phyloP scores from a whole-genome alignment of 2,888 invertebrate genomes.

The Iselma pallidipennis region DNA sequence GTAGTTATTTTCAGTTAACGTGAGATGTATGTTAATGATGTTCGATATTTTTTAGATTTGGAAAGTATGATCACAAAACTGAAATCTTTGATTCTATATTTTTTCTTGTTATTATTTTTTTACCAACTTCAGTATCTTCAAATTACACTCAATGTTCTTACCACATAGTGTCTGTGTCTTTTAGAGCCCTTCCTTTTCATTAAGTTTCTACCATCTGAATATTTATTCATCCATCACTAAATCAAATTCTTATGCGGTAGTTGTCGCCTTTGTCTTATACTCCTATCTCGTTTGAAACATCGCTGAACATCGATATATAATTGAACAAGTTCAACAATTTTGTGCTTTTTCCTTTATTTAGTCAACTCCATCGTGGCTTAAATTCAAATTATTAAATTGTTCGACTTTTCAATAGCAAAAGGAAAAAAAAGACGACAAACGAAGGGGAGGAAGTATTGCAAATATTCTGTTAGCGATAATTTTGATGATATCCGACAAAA shows the following conservation, averaged over 20 bases:
- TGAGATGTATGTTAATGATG: no score
- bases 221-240: neutral
- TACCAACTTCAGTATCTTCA: neutral
- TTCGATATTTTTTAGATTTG: no score
- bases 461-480: no score
- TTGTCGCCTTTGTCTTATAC: neutral
- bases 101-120: neutral
- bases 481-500: no score
- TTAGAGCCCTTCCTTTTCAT: neutral
- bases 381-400: no score
- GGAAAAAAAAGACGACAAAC: no score
- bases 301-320: neutral
- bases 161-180: neutral
- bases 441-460: no score
- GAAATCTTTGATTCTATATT: no score
- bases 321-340: neutral
- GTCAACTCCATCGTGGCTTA: no score
- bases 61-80: no score
- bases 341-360: neutral
- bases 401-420: no score
- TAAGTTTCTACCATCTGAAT: neutral
- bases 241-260: neutral
- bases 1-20: no score
- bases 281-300: neutral
- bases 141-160: neutral